These are phyloP conservation scores for Galaxias olidus DNA, from an alignment of 2,797 vertebrate genomes.

Conservation along the genomic window DNA sequence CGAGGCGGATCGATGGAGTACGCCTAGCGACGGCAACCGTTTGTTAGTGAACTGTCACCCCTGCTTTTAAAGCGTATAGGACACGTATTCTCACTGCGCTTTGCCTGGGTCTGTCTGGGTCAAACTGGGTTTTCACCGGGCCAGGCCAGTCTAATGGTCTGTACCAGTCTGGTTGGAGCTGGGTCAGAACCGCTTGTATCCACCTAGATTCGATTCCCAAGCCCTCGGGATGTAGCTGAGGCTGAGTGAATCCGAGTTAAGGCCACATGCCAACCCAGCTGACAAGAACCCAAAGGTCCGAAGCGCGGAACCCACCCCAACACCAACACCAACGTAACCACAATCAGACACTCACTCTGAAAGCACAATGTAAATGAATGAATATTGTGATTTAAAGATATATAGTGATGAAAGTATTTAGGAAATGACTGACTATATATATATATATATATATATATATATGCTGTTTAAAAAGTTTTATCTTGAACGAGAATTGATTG, in stretches of 20 bases:
- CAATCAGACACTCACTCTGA: slow-evolving; percentile 47
- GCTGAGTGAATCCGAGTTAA: neutral
- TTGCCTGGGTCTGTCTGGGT: too few species aligned
- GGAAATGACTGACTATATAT: slow-evolving; percentile 49
- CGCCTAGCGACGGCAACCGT: too few species aligned
- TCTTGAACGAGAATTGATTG: slow-evolving; percentile 37
- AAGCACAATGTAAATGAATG: slow-evolving; percentile 70
- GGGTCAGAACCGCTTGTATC: too few species aligned
- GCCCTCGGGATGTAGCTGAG: neutral
- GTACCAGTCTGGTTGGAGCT: too few species aligned
- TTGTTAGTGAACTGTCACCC: too few species aligned
- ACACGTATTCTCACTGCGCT: too few species aligned
- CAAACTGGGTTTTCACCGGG: too few species aligned
- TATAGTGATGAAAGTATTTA: slow-evolving; percentile 18
- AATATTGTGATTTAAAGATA: slow-evolving; percentile 57
- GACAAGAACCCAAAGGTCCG: neutral
- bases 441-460: slow-evolving; percentile 41
- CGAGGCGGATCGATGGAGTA: too few species aligned
- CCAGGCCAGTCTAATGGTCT: too few species aligned
- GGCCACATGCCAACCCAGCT: neutral
- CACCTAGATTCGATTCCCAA: too few species aligned
- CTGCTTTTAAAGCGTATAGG: too few species aligned
- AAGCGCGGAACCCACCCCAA: too few species aligned
- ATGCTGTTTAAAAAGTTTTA: slow-evolving; percentile 34
- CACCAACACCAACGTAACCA: neutral